These are phyloP conservation scores for Netelia melanura DNA, from an alignment of 2,888 invertebrate species.

Conservation along the genomic window DNA sequence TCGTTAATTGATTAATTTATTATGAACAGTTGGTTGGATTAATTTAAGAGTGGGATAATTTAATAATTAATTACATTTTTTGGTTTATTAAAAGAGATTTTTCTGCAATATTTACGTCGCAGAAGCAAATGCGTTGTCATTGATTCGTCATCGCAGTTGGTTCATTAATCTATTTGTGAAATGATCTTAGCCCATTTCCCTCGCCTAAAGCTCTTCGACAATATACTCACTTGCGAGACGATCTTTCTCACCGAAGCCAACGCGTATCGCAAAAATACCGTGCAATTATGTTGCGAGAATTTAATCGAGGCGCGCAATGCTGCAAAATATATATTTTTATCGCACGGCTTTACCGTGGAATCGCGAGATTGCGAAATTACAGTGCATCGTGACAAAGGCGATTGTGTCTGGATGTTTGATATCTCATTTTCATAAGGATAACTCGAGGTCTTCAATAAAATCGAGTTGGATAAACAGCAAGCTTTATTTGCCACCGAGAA, in stretches of 20 bases:
- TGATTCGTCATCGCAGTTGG: not conserved
- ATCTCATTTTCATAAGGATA: not conserved
- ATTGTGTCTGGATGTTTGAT: not conserved
- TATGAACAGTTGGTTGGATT: too few species aligned
- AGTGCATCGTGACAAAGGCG: not conserved
- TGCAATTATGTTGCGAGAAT: not conserved
- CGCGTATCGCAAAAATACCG: too few species aligned
- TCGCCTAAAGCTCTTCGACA: not conserved
- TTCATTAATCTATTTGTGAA: slow-evolving; percentile 13
- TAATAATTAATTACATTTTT: not conserved
- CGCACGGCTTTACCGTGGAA: not conserved
- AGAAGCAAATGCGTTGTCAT: not conserved
- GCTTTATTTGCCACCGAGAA: too few species aligned
- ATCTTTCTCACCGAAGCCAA: not conserved
- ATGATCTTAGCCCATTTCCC: slow-evolving; percentile 19
- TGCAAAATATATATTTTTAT: not conserved
- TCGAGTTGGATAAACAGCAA: not conserved
- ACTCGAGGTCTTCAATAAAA: not conserved
- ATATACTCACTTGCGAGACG: not conserved
- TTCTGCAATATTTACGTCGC: not conserved
- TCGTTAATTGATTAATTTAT: too few species aligned
- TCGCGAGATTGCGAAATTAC: not conserved
- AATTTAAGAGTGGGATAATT: too few species aligned
- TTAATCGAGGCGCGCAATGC: not conserved
- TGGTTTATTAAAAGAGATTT: too few species aligned